Conservation (phyloP, 2,113 vertebrate genomes). For the Fregetta grallaria region DNA sequence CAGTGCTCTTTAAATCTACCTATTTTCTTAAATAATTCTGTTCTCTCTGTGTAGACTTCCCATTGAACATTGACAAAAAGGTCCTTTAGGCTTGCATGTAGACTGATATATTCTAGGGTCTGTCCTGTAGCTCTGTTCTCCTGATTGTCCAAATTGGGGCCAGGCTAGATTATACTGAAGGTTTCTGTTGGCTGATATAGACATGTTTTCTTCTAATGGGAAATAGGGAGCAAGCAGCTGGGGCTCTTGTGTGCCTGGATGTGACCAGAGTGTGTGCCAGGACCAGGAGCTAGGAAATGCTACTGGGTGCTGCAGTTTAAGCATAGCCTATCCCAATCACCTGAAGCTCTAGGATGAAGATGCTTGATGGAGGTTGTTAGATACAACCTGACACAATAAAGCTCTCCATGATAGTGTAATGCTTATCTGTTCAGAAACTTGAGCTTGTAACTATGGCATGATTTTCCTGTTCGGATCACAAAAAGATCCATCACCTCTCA, state of each 20-base stretch:
- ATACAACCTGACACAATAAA: neutral
- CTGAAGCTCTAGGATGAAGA: neutral
- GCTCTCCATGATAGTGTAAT: neutral
- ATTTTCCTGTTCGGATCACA: neutral
- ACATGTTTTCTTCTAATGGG: neutral
- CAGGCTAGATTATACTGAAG: neutral
- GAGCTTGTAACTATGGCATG: neutral
- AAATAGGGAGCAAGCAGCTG: neutral
- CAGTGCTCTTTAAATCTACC: neutral
- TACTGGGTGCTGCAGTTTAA: neutral
- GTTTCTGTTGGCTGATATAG: neutral
- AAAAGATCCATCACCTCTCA: neutral
- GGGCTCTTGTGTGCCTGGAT: neutral
- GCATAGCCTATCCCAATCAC: neutral
- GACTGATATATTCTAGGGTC: neutral
- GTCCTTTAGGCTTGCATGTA: neutral
- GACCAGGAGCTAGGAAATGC: neutral
- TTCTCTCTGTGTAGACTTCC: neutral
- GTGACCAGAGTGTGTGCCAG: neutral
- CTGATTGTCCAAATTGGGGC: neutral
- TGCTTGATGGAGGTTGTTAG: neutral
- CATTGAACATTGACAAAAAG: neutral
- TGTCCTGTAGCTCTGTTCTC: neutral
- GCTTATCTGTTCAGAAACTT: neutral
- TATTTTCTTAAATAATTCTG: neutral